Evolutionary conservation across 2,113 vertebrate species (phyloP).

Genomic region (Acrocephalus kingi): DNA sequence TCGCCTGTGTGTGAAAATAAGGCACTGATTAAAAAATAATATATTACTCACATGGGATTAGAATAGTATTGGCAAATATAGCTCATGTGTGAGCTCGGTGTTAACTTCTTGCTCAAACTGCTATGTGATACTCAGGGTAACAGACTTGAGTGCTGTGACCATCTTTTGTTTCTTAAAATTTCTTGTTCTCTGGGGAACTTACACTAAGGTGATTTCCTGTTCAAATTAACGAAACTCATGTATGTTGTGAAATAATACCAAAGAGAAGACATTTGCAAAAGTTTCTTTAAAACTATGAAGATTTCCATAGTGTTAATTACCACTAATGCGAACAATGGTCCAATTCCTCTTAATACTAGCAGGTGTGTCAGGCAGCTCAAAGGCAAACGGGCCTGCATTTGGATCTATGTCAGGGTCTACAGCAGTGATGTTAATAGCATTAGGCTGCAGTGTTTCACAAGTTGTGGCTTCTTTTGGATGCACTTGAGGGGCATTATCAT

Average conservation of each 20-base stretch:
- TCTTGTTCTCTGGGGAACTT: neutral
- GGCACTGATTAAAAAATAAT: neutral
- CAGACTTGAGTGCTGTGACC: neutral
- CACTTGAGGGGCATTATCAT: conserved; percentile 94
- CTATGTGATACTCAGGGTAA: neutral
- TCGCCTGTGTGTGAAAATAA: conserved; percentile 79
- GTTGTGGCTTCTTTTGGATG: conserved; percentile 90
- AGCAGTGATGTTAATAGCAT: conserved; percentile 95
- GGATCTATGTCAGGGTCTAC: conserved; percentile 91
- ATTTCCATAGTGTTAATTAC: conserved; percentile 63
- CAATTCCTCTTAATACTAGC: conserved; percentile 89
- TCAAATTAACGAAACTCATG: neutral
- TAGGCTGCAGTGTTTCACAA: conserved; percentile 92
- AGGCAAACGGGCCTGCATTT: conserved; percentile 94
- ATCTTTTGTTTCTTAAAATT: neutral
- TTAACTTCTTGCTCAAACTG: neutral
- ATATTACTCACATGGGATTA: neutral
- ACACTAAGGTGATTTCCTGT: neutral
- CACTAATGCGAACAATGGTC: conserved; percentile 92
- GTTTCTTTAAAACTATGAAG: neutral
- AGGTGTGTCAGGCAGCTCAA: conserved; percentile 88
- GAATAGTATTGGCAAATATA: neutral
- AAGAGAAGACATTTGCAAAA: neutral
- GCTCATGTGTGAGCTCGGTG: neutral
- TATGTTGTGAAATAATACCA: neutral